Conservation (phyloP, 37 sponge, comb jelly and placozoan species). For the Spongilla lacustris region DNA sequence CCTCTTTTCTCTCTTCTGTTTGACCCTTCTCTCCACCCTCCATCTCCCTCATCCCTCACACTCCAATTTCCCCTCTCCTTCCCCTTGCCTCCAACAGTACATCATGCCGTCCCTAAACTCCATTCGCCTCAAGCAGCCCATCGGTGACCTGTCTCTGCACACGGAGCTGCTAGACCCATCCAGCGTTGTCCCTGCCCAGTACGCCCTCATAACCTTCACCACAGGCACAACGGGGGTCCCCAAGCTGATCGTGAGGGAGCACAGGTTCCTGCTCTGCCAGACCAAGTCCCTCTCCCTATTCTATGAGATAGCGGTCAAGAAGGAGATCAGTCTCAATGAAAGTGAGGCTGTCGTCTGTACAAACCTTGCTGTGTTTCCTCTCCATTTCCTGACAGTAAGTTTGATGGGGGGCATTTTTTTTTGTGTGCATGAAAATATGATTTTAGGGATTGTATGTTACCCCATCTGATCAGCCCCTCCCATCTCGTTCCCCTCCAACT, state of each 20-base stretch:
- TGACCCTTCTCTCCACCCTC: neutral
- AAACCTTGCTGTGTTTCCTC: conserved; percentile 59
- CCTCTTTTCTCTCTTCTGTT: too few relatives aligned
- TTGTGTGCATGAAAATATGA: too few relatives aligned
- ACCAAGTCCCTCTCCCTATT: conserved; percentile 28
- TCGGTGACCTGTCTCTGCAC: conserved; percentile 23
- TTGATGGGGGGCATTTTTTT: neutral
- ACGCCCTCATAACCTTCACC: conserved; percentile 71
- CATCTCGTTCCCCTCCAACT: too few relatives aligned
- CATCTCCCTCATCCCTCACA: neutral
- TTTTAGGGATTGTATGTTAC: too few relatives aligned
- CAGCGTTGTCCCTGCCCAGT: conserved; percentile 31
- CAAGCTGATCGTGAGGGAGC: conserved; percentile 60
- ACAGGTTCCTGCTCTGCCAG: conserved; percentile 57
- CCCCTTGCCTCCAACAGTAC: conserved; percentile 22
- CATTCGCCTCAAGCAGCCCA: conserved; percentile 39
- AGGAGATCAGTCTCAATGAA: conserved; percentile 44
- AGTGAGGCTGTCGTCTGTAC: conserved; percentile 37
- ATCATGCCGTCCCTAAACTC: conserved; percentile 40
- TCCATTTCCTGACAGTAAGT: conserved; percentile 56
- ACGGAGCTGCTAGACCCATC: conserved; percentile 40
- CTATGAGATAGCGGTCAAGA: conserved; percentile 26
- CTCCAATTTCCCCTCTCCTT: neutral
- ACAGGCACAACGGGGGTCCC: conserved; percentile 78
- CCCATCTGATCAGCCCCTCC: too few relatives aligned